A percentile compares a stretch with the other conserved stretches of the same genome.
These are phyloP conservation scores for Papilio dardanus DNA, from an alignment of 1,140 invertebrate species.

Conservation along the genomic window DNA sequence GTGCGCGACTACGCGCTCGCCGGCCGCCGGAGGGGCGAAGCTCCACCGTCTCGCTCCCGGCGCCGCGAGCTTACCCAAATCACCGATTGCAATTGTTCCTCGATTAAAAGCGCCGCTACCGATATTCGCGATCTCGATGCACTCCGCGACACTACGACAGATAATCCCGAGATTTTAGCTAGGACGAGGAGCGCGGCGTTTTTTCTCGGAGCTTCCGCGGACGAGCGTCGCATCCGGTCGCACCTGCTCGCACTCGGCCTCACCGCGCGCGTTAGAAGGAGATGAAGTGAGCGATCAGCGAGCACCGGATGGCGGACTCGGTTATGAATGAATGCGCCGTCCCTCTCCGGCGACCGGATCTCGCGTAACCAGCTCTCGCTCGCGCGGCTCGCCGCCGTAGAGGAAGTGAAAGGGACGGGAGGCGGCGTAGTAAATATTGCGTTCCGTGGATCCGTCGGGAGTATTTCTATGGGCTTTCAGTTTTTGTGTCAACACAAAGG, in stretches of 20 bases:
- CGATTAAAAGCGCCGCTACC: constrained; percentile 58
- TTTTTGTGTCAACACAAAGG: constrained; percentile 73
- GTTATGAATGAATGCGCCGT: constrained; percentile 80
- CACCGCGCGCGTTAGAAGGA: constrained; percentile 76
- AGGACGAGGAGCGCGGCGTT: constrained; percentile 53
- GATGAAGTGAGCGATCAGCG: constrained; percentile 75
- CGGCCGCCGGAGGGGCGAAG: constrained; percentile 78
- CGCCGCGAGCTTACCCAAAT: constrained; percentile 77
- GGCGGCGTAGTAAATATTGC: constrained; percentile 81
- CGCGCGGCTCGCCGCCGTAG: constrained; percentile 75
- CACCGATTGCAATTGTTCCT: constrained; percentile 74
- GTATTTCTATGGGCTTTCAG: constrained; percentile 67
- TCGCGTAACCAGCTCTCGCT: constrained; percentile 61
- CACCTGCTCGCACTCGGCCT: constrained; percentile 77
- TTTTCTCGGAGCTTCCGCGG: constrained; percentile 73
- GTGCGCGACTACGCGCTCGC: constrained; percentile 74
- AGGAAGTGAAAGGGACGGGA: constrained; percentile 81
- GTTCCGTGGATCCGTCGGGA: constrained; percentile 62
- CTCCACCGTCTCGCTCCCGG: constrained; percentile 68
- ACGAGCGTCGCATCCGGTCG: constrained; percentile 67
- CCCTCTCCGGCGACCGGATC: constrained; percentile 56
- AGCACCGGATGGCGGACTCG: constrained; percentile 79
- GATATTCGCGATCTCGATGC: constrained; percentile 39
- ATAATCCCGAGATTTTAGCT: constrained; percentile 39
- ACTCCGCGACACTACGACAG: constrained; percentile 37